Base-by-base conservation (phyloP, 2,113 vertebrate genomes). In the Sander vitreus region DNA sequence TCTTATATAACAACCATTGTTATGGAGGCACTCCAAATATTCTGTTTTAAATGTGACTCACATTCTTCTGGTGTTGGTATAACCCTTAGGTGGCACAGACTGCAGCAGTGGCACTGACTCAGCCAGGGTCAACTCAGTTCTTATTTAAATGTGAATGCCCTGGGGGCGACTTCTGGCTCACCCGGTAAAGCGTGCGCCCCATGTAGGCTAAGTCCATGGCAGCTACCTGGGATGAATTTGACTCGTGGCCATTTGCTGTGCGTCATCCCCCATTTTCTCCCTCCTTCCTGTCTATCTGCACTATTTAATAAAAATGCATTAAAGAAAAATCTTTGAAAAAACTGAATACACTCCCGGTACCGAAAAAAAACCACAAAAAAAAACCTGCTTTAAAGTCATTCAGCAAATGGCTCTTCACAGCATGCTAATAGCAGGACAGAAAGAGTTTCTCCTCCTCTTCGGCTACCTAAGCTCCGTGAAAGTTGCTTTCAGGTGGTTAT, bases 81-180 rank as follows among this genome's bases (percentile, higher is more conserved):
- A 5, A n/a, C 23, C 75, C 63, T 67, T 62, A 25, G 55, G 33
- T 54, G 23, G 65, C 54, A 43, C 43, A n/a, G 53, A 30, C 43
- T 59, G 60, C 78, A 73, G 78, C 33, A 18, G 48, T 43, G 50
- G 36, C 36, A 23, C 23, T 36, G 65, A 36, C 66, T 83, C 50
- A 63, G 11, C 15, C 50, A 1, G 50, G 50, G 65, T 82, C 58
- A 50, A 19, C 25, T 76, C 65, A 19, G 63, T 59, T 57, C 10
- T 18, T 27, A 25, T 14, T 62, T 48, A 11, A 21, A 45, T 55
- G 16, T 21, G 2, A 54, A 54, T 75, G 73, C 39, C 39, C 39
- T 39, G 30, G 8, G 39, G 39, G 39, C 9, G 2, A 39, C 39
- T 9, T 39, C 39, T 39, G 39, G 39, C 36, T 39, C 36, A 2